phyloP scores from a whole-genome alignment of 2,797 vertebrate genomes.

The Steatocranus sp. region DNA sequence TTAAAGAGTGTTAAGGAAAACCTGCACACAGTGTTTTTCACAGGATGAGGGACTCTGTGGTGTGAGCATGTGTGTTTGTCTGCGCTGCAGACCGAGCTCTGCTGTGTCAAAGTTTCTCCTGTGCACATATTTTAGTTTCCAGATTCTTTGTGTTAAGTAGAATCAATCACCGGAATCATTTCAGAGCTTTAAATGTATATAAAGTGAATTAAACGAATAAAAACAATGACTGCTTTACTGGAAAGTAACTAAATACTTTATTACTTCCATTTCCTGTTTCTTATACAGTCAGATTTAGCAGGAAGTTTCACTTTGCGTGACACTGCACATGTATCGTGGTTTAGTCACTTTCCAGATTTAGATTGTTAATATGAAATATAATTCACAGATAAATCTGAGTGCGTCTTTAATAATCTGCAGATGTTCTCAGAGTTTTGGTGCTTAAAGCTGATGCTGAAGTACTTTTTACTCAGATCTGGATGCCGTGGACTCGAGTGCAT shows the following conservation, averaged over 20 bases:
- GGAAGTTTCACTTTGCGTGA: not conserved
- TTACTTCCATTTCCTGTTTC: rapidly evolving
- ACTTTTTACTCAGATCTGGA: not conserved
- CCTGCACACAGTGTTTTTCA: too few species aligned
- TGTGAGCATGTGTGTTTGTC: too few species aligned
- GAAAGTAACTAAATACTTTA: not conserved
- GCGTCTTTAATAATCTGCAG: rapidly evolving
- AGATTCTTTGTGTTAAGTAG: not conserved
- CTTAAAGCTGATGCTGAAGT: not conserved
- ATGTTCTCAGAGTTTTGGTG: not conserved
- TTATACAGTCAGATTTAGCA: not conserved
- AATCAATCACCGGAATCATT: not conserved
- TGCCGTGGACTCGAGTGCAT: rapidly evolving
- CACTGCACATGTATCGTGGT: rapidly evolving
- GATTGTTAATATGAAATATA: not conserved
- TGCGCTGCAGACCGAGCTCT: too few species aligned
- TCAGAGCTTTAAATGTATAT: not conserved
- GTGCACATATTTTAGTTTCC: rapidly evolving
- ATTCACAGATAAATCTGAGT: not conserved
- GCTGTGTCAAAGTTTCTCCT: too few species aligned
- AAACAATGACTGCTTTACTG: not conserved
- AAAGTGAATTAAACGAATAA: not conserved
- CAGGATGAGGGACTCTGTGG: too few species aligned
- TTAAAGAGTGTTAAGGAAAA: too few species aligned
- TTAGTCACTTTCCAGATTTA: rapidly evolving